phyloP scores from a whole-genome alignment of 2,888 invertebrate species.

The Pycnomerus fuliginosus region DNA sequence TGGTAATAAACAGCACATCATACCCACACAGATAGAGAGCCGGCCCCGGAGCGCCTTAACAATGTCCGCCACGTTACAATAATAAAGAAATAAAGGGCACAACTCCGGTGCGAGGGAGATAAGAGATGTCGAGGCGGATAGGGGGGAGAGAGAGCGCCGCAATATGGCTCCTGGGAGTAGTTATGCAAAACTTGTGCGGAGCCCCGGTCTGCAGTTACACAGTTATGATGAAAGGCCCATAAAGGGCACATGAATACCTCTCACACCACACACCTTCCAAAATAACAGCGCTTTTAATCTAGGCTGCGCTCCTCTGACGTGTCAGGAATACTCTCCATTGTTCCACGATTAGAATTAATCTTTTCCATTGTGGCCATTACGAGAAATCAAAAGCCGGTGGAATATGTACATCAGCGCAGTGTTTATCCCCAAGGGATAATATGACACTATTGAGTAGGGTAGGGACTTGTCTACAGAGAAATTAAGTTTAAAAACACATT shows the following conservation, averaged over 20 bases:
- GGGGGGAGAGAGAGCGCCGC: conserved; percentile 34
- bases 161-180: conserved; percentile 51
- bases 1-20: conserved; percentile 33
- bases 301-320: not conserved
- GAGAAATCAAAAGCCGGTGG: no score
- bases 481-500: no score
- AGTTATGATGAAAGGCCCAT: conserved; percentile 47
- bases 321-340: not conserved
- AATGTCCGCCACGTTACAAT: conserved; percentile 37
- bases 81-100: conserved; percentile 42
- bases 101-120: conserved; percentile 31
- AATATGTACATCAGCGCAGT: no score
- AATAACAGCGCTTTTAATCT: not conserved
- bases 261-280: not conserved
- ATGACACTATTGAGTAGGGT: no score
- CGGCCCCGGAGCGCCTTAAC: conserved; percentile 31
- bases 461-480: no score
- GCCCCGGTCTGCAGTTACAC: conserved; percentile 41
- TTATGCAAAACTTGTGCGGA: conserved; percentile 52
- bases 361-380: no score
- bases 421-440: no score
- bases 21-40: conserved; percentile 4
- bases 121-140: conserved; percentile 35
- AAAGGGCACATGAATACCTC: conserved; percentile 41
- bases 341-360: no score